Evolutionary conservation across 2,113 vertebrate genomes (phyloP).

Genomic region (Phylloscopus whistleri): DNA sequence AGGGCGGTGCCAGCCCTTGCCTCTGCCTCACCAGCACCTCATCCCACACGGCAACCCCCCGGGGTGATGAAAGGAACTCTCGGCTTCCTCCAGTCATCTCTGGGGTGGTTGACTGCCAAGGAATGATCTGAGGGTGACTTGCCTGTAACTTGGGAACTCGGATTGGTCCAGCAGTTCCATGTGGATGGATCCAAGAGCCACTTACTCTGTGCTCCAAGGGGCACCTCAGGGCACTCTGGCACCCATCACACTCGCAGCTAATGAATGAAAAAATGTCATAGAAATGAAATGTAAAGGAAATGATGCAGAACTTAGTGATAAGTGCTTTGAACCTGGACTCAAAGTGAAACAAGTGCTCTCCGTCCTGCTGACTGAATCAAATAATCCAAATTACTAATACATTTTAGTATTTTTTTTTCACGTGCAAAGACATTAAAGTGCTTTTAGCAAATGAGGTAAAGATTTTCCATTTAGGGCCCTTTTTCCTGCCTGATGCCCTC

Average conservation of each 20-base stretch:
- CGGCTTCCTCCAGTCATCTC: background rate
- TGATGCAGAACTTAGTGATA: background rate
- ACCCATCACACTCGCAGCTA: background rate
- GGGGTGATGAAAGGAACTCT: background rate
- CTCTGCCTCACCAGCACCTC: background rate
- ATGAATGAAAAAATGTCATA: background rate
- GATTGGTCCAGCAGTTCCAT: background rate
- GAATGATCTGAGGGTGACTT: background rate
- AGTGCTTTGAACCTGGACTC: background rate
- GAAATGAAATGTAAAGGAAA: background rate
- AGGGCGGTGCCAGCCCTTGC: background rate
- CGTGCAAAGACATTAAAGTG: background rate
- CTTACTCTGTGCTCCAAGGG: background rate
- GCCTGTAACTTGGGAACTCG: background rate
- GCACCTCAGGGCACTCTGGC: background rate
- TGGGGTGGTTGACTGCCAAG: background rate
- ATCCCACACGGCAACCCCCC: fast-evolving
- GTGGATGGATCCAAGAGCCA: background rate
- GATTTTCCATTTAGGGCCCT: background rate
- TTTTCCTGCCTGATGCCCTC: background rate
- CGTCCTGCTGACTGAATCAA: constrained; percentile 11
- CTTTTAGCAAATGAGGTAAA: constrained; percentile 45
- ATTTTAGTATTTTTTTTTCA: background rate
- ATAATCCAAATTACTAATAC: background rate
- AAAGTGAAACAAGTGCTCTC: background rate